phyloP scores from a whole-genome alignment of 2,888 invertebrate genomes.

The Kryphioiulus occultus region DNA sequence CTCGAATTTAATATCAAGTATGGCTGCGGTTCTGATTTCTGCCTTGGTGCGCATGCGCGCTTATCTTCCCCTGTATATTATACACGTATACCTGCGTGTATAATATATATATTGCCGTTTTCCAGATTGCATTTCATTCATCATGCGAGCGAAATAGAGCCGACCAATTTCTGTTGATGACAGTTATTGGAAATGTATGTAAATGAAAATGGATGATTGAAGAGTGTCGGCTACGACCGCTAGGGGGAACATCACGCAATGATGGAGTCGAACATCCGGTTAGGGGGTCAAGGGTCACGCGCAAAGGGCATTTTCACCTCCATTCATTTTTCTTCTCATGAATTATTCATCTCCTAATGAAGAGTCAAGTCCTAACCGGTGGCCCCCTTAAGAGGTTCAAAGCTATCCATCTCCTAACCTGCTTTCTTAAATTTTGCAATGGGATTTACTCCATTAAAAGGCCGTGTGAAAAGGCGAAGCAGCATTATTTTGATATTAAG shows the following conservation, averaged over 20 bases:
- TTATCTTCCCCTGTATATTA: no score
- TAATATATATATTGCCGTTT: not conserved
- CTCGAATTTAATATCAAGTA: no score
- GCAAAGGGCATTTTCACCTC: not conserved
- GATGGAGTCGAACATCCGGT: not conserved
- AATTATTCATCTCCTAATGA: not conserved
- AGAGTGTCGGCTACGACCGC: not conserved
- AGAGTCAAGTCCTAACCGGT: not conserved
- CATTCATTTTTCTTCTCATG: not conserved
- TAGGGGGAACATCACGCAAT: not conserved
- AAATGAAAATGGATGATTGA: slow-evolving; percentile 48
- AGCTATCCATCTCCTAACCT: slow-evolving; percentile 4
- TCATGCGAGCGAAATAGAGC: slow-evolving; percentile 41
- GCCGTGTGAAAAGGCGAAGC: not conserved
- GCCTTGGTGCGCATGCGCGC: no score
- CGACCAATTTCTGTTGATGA: slow-evolving; percentile 47
- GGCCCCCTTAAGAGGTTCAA: slow-evolving; percentile 27
- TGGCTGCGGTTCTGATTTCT: no score
- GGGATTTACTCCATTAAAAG: not conserved
- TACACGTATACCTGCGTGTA: no score
- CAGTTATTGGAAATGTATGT: slow-evolving; percentile 49
- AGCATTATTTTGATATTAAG: no score
- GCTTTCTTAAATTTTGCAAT: not conserved
- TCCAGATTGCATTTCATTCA: slow-evolving; percentile 17
- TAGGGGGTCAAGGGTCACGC: not conserved